Conservation (phyloP, 92 coral and sea anemone species). For the Pocillopora grandis region DNA sequence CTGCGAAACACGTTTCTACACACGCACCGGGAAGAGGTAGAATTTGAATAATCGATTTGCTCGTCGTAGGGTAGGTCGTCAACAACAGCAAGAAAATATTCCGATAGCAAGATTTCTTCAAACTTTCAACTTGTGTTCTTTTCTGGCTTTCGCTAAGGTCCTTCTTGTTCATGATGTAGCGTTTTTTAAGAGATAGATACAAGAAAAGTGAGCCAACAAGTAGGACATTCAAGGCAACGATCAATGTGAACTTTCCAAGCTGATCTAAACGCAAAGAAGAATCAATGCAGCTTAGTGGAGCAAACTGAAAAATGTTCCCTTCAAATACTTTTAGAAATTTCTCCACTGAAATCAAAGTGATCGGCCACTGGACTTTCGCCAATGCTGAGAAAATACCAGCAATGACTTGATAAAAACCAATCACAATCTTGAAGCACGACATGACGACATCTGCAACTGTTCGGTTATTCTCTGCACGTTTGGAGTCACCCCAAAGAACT, state of each 20-base stretch:
- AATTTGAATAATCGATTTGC: slow-evolving; percentile 40
- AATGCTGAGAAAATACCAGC: slow-evolving; percentile 40
- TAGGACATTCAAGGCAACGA: slow-evolving; percentile 9
- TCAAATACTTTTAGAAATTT: slow-evolving; percentile 31
- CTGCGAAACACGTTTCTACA: slow-evolving; percentile 30
- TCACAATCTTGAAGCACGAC: slow-evolving; percentile 51
- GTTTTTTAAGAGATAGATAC: slow-evolving; percentile 7
- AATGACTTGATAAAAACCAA: slow-evolving; percentile 48
- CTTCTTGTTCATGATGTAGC: not conserved
- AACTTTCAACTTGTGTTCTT: not conserved
- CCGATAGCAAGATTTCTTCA: slow-evolving; percentile 36
- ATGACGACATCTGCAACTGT: slow-evolving; percentile 46
- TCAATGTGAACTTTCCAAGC: slow-evolving; percentile 29
- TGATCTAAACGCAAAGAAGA: slow-evolving; percentile 12
- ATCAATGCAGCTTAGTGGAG: slow-evolving; percentile 38
- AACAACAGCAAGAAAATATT: slow-evolving; percentile 14
- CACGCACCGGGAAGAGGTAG: slow-evolving; percentile 42
- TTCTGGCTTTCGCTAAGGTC: not conserved
- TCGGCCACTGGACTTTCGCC: slow-evolving; percentile 44
- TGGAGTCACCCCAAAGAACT: slow-evolving; percentile 42
- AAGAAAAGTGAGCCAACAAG: slow-evolving; percentile 10
- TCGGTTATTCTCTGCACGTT: slow-evolving; percentile 38
- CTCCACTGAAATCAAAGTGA: slow-evolving; percentile 37
- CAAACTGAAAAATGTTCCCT: slow-evolving; percentile 44
- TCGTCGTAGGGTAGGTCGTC: slow-evolving; percentile 4